phyloP scores from a whole-genome alignment of 2,797 vertebrate genomes.

The Gorsachius magnificus region DNA sequence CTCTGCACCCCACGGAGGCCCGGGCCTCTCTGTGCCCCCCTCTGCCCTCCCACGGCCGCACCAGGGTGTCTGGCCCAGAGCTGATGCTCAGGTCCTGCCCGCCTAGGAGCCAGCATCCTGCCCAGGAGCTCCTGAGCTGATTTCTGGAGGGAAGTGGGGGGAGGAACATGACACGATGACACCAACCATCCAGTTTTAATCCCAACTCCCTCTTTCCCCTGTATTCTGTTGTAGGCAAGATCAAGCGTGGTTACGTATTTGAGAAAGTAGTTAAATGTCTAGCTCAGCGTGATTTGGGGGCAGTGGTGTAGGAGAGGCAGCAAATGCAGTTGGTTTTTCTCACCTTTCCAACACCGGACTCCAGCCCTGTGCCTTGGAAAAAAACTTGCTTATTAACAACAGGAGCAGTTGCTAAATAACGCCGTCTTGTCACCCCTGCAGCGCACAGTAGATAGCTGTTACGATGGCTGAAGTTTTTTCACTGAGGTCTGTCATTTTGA shows the following conservation, averaged over 20 bases:
- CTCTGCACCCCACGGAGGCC: not conserved
- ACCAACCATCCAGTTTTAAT: not conserved
- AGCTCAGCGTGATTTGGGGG: not conserved
- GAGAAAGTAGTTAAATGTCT: not conserved
- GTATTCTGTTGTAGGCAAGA: not conserved
- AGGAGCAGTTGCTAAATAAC: constrained; percentile 26
- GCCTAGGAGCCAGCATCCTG: constrained; percentile 4
- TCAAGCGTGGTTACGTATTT: not conserved
- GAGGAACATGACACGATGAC: too few species aligned
- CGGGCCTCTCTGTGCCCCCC: not conserved
- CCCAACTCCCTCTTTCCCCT: not conserved
- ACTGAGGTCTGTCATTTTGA: constrained; percentile 46
- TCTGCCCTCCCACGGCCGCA: not conserved
- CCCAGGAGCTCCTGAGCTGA: not conserved
- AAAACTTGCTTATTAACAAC: not conserved
- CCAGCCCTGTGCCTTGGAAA: not conserved
- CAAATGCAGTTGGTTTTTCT: not conserved
- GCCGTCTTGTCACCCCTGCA: constrained; percentile 21
- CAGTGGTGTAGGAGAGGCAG: not conserved
- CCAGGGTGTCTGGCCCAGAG: not conserved
- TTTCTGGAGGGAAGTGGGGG: not conserved
- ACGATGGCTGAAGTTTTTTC: constrained; percentile 13
- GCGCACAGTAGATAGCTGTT: constrained; percentile 5
- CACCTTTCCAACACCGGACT: not conserved
- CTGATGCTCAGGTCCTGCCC: constrained; percentile 15